Percentiles rank a stretch among this genome's conserved stretches.
These are phyloP conservation scores for Galeopsomyia nigrocyanea DNA, from an alignment of 2,888 invertebrate species.

Conservation along the genomic window DNA sequence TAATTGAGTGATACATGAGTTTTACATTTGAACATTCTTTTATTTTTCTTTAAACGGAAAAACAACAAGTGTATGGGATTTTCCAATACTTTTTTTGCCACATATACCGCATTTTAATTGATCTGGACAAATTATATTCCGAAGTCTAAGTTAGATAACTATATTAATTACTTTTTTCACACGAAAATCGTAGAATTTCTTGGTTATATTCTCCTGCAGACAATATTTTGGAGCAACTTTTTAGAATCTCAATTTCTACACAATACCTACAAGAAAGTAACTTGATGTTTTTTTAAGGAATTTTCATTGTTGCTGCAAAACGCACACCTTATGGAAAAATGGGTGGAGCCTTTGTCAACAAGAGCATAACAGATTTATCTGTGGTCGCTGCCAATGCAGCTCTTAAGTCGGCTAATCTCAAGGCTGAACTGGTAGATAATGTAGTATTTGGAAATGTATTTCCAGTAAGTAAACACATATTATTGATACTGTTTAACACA, in stretches of 20 bases:
- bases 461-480: constrained; percentile 72
- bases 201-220: too few relatives aligned
- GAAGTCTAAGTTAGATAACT: background rate
- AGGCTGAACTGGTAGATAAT: constrained; percentile 89
- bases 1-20: too few relatives aligned
- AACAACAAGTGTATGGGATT: too few relatives aligned
- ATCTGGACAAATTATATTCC: too few relatives aligned
- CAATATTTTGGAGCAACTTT: too few relatives aligned
- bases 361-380: constrained; percentile 83
- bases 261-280: background rate
- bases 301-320: constrained; percentile 95
- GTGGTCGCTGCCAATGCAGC: constrained; percentile 86
- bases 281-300: constrained; percentile 71
- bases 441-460: constrained; percentile 93
- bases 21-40: too few relatives aligned
- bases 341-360: constrained; percentile 86
- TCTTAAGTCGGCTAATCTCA: constrained; percentile 81
- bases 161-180: background rate
- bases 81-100: too few relatives aligned
- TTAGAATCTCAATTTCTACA: too few relatives aligned
- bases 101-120: too few relatives aligned
- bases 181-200: too few relatives aligned
- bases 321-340: constrained; percentile 97
- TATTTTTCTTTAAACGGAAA: too few relatives aligned
- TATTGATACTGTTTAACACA: constrained; percentile 15